Base-by-base conservation (phyloP, 2,888 invertebrate genomes). In the Ernsta delagoae region DNA sequence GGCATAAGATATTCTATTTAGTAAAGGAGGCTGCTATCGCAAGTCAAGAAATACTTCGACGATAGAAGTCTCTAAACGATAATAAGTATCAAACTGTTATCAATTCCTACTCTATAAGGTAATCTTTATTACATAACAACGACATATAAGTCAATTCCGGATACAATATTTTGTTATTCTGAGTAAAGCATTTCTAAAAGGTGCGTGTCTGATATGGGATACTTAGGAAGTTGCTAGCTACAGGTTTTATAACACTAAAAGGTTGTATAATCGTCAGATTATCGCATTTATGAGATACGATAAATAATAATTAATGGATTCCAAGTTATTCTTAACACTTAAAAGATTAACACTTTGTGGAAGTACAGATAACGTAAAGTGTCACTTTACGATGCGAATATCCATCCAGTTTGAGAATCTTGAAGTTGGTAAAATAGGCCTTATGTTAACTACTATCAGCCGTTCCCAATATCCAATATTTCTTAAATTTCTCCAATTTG, bases 41-140 rank as follows among this genome's bases (percentile, higher is more conserved):
- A 48, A 12, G 0, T 1, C 1, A 6, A 48, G 48, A 48, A 48
- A 48, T 48, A 48, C 12, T 48, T 5, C 5, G 36, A 48, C n/a
- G 53, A 53, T 50, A 50, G 50, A 36, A 53, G 65, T 59, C 41
- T 59, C 59, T 1, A n/a, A 59, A 65, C 64, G 9, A 31, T 59
- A 36, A 5, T 24, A n/a, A n/a, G n/a, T n/a, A n/a, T 36, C 48
- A 65, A 11, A 65, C 8, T 24, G 57, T 65, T 59, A 59, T 77
- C 77, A 77, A 77, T 78, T 78, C 77, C 75, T 76, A 77, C 36
- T 71, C 71, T 75, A 74, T 70, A 63, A 63, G 60, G 67, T 67
- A 68, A 53, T 48, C 34, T 69, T n/a, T n/a, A 36, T 50, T 56
- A 53, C 24, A 43, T 56, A 65, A 65, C 65, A 59, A 70, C 68